Evolutionary conservation across 1,140 invertebrate species (phyloP).

Genomic region (Wiebesia pumilae): DNA sequence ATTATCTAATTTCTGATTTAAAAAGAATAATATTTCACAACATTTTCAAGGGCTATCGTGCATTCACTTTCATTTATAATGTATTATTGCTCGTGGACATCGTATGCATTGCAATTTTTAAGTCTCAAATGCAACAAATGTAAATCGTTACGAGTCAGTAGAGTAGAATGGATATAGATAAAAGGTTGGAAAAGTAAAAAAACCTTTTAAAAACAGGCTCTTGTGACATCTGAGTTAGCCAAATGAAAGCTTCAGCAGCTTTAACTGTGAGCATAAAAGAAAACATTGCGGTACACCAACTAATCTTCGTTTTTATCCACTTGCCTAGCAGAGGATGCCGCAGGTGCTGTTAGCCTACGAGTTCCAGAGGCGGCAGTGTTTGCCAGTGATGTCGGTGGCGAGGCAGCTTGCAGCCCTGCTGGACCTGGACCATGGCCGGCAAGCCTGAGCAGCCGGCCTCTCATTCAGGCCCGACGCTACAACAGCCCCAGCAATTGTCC

Average conservation of each 20-base stretch:
- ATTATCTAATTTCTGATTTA: too few species aligned
- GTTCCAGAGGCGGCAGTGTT: conserved; percentile 70
- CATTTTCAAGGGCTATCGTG: too few species aligned
- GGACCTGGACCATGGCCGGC: conserved; percentile 76
- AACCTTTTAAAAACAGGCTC: too few species aligned
- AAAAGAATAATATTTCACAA: too few species aligned
- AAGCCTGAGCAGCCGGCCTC: conserved; percentile 75
- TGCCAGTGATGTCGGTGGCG: conserved; percentile 75
- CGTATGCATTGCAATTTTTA: too few species aligned
- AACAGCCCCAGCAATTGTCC: conserved; percentile 66
- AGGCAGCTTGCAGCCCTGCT: conserved; percentile 72
- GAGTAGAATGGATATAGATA: too few species aligned
- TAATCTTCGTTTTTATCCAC: background rate
- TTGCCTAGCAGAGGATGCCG: conserved; percentile 69
- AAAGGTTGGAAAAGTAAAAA: background rate
- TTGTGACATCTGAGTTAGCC: too few species aligned
- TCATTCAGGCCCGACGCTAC: conserved; percentile 70
- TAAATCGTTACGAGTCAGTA: too few species aligned
- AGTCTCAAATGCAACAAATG: too few species aligned
- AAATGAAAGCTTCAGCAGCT: too few species aligned
- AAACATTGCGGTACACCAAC: background rate
- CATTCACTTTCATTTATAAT: too few species aligned
- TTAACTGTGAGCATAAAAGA: background rate
- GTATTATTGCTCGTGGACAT: too few species aligned
- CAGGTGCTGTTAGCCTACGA: conserved; percentile 67